Base-by-base conservation (phyloP, 1,140 invertebrate species). In the Homarus americanus region DNA sequence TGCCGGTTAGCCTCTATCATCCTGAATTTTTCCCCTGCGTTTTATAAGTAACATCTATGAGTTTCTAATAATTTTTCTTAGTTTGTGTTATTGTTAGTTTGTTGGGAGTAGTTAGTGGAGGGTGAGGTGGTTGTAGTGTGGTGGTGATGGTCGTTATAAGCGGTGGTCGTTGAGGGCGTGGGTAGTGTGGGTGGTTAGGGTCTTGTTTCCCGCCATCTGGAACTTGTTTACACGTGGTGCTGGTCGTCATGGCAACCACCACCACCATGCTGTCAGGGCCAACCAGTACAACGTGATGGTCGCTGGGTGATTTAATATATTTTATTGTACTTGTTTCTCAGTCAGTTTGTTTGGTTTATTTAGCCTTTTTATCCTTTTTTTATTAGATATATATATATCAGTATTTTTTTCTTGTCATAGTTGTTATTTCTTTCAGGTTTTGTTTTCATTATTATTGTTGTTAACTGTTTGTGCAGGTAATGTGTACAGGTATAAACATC, bases 171-270 rank as follows among this genome's bases (percentile, higher is more conserved):
- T 15, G n/a, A n/a, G n/a, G 2, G 53, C 20, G 20, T 10, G 53
- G 9, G 20, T 24, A 58, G 53, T 17, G 53, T 28, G n/a, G 58
- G 24, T 12, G 2, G 58, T 17, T 17, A 0, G 20, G 58, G 58
- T 63, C 12, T 20, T 20, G 58, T 63, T 63, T 63, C 58, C 58
- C 15, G 63, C 63, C 63, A 69, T 69, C n/a, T 69, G n/a, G 7
- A 5, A 1, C 44, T 15, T 63, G 28, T 69, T 32, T 69, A 28
- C 63, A 69, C 63, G 63, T 69, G 63, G 24, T 1, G 20, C 44
- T 5, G n/a, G 63, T 69, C n/a, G 63, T n/a, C 63, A 69, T 69
- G n/a, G 63, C 63, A 69, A 69, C 63, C 58, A 63, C 58, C 58
- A 63, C 12, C 63, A 24, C 63, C 5, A 24, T 58, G 2, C 32